A percentile compares a stretch with the other conserved stretches of the same genome.
Conservation (phyloP, 1,140 invertebrate genomes). For the Daktulosphaira vitifoliae region DNA sequence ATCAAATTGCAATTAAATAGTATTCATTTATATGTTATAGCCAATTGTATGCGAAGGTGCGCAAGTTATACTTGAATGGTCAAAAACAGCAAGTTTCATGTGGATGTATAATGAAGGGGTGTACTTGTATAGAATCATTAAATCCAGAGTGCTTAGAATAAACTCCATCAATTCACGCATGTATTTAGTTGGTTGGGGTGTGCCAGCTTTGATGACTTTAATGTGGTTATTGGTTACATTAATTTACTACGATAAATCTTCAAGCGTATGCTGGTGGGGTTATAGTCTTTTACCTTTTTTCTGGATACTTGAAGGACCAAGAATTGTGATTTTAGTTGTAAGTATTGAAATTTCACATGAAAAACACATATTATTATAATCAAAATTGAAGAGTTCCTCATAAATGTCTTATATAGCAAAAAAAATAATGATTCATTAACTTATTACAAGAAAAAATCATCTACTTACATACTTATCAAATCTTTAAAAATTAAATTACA, state of each 20-base stretch:
- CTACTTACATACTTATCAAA: too few species aligned
- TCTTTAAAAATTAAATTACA: too few species aligned
- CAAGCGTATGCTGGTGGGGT: slow-evolving; percentile 68
- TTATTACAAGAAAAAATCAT: too few species aligned
- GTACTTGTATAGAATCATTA: slow-evolving; percentile 77
- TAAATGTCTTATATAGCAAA: too few species aligned
- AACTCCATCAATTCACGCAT: slow-evolving; percentile 23
- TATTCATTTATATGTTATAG: slow-evolving; percentile 44
- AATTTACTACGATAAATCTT: slow-evolving; percentile 43
- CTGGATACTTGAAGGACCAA: slow-evolving; percentile 80
- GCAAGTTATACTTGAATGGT: slow-evolving; percentile 74
- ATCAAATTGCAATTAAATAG: too few species aligned
- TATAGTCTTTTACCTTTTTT: slow-evolving; percentile 72
- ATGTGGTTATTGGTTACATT: slow-evolving; percentile 61
- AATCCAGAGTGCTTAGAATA: slow-evolving; percentile 45
- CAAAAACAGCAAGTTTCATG: slow-evolving; percentile 81
- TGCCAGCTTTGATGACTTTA: slow-evolving; percentile 61
- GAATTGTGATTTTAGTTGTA: slow-evolving; percentile 66
- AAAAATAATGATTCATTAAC: too few species aligned
- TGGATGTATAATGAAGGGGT: slow-evolving; percentile 92
- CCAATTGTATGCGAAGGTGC: slow-evolving; percentile 67
- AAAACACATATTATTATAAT: too few species aligned
- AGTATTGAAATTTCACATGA: too few species aligned
- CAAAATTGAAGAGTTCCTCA: too few species aligned
- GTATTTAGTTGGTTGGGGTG: slow-evolving; percentile 63